Base-by-base conservation (phyloP, 2,797 vertebrate genomes). In the Thamnophis elegans region DNA sequence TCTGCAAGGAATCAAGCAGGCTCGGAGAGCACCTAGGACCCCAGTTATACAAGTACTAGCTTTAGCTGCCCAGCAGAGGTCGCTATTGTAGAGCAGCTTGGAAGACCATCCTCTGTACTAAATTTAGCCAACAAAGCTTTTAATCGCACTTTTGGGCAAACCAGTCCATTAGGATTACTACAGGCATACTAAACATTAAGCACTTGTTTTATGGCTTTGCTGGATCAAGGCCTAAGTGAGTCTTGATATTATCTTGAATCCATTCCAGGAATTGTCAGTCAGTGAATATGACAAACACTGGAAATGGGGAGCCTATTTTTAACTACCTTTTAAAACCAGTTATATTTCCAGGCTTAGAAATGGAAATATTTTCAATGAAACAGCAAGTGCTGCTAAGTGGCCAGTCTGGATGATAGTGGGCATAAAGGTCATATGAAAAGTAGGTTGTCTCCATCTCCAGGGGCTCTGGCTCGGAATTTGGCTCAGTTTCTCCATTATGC, bases 201-300 rank as follows among this genome's bases (percentile, higher is more conserved):
- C 54, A 73, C 89, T 87, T 28, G 60, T 87, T 78, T 62, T 59
- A 36, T 42, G 54, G 89, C 92, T 88, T 88, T 82, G n/a, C 65
- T 88, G 89, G 65, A 93, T 93, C 89, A 54, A 88, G 89, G 85
- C 62, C 55, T 88, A 88, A 91, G 65, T 82, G 89, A 51, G 65
- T 22, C 42, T 25, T 82, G 20, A 47, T 82, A 47, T 82, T 82
- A 82, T 82, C 73, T 82, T 82, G 88, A 55, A n/a, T 58, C 62
- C 28, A 28, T 87, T 22, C 25, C 55, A 55, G n/a, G 36, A 18
- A 11, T 51, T 6, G 55, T 36, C 89, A 90, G 6, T 88, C 55
- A 42, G 11, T 22, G 36, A 85, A 36, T 22, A 51, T 26, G 25
- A 1, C n/a, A 28, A 60, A 82, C 68, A 56, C 88, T 90, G 82